phyloP scores from a whole-genome alignment of 2,113 vertebrate species.

The Pteruthius melanotis region DNA sequence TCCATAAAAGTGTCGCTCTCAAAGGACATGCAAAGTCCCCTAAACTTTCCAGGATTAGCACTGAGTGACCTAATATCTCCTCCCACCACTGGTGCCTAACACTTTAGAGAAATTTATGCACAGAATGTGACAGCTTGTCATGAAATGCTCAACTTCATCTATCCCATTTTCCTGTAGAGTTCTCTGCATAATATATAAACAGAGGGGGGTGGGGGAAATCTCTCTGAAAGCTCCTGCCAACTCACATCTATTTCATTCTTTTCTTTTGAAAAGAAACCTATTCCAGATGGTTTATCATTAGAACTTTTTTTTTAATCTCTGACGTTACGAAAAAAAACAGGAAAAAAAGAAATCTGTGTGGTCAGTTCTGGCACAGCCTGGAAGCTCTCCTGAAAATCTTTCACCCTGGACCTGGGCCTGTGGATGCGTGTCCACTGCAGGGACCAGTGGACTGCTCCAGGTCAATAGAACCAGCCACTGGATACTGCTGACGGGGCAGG shows the following conservation, averaged over 20 bases:
- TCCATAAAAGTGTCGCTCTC: background rate
- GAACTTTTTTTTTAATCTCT: background rate
- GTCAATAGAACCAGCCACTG: background rate
- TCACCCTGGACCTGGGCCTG: background rate
- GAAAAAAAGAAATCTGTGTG: background rate
- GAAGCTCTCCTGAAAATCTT: background rate
- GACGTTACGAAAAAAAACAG: background rate
- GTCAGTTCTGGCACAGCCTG: background rate
- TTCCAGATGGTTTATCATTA: constrained; percentile 44
- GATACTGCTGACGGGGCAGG: background rate
- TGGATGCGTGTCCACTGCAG: fast-evolving
- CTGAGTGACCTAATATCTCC: constrained; percentile 35
- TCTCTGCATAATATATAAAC: constrained; percentile 55
- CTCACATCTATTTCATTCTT: constrained; percentile 52
- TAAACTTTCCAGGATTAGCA: constrained; percentile 27
- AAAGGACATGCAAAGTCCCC: constrained; percentile 17
- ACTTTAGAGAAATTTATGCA: constrained; percentile 54
- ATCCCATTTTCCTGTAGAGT: constrained; percentile 45
- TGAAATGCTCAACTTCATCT: constrained; percentile 43
- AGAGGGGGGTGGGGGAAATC: constrained; percentile 22
- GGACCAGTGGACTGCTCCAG: background rate
- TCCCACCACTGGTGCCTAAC: constrained; percentile 29
- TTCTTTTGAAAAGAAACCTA: constrained; percentile 45
- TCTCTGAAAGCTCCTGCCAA: constrained; percentile 57
- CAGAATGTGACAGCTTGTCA: constrained; percentile 59